Conservation (phyloP, 2,888 invertebrate genomes). For the Leucophenga maculata region DNA sequence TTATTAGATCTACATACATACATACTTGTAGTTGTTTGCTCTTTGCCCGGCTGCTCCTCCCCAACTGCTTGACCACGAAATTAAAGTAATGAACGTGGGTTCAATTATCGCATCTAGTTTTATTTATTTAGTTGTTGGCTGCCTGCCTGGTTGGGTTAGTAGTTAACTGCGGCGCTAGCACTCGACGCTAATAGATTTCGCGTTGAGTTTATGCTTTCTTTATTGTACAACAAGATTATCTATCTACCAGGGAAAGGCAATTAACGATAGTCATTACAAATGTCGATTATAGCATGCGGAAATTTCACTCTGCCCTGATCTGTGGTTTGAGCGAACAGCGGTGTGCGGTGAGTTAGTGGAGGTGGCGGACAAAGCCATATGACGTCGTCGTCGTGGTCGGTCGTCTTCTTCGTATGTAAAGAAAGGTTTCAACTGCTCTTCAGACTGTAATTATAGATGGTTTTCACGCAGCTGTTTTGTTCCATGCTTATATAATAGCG, state of each 20-base stretch:
- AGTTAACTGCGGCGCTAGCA: background rate
- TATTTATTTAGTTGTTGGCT: no score
- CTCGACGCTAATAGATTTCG: constrained; percentile 60
- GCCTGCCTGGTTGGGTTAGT: no score
- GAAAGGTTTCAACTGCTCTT: no score
- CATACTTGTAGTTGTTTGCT: constrained; percentile 7
- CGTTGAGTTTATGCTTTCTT: constrained; percentile 39
- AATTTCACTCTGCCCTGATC: constrained; percentile 9
- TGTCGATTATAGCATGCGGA: constrained; percentile 4
- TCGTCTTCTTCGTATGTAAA: no score
- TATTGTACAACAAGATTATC: background rate
- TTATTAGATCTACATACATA: constrained; percentile 17
- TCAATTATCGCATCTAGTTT: constrained; percentile 61
- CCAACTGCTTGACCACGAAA: constrained; percentile 40
- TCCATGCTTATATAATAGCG: no score
- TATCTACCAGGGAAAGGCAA: constrained; percentile 17
- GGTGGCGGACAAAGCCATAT: no score
- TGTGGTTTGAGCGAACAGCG: no score
- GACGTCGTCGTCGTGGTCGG: no score
- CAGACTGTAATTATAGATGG: no score
- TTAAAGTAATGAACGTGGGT: constrained; percentile 65
- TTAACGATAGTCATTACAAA: constrained; percentile 16
- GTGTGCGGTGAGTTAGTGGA: no score
- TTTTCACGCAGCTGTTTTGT: no score
- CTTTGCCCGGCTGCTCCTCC: background rate